Conservation (phyloP, 2,797 vertebrate species). For the Peromyscus attwateri region DNA sequence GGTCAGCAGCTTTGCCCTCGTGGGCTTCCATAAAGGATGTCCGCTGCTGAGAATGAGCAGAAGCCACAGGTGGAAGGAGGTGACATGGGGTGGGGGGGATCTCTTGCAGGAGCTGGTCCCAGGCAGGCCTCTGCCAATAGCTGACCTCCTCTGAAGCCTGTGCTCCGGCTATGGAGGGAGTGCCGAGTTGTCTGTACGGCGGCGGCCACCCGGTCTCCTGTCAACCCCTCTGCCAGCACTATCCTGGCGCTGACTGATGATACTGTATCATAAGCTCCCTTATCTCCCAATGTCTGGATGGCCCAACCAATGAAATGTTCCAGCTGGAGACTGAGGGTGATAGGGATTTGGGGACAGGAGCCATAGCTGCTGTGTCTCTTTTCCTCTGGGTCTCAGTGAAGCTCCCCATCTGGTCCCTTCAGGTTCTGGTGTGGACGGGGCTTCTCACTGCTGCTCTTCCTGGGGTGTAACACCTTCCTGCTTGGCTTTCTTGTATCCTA, state of each 20-base stretch:
- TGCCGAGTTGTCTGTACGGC: too few relatives aligned
- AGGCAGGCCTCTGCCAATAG: neutral
- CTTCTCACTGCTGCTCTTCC: too few relatives aligned
- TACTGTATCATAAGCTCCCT: accelerated
- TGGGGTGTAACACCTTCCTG: neutral
- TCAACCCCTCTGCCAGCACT: neutral
- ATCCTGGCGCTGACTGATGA: accelerated
- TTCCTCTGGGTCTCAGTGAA: neutral
- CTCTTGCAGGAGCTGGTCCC: neutral
- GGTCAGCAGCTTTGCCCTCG: neutral
- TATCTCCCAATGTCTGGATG: neutral
- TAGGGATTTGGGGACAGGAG: neutral
- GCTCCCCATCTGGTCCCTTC: neutral
- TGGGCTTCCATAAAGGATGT: neutral
- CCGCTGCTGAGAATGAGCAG: neutral
- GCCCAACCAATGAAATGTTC: neutral
- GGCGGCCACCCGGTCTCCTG: too few relatives aligned
- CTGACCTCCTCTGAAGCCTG: neutral
- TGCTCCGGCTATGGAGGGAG: neutral
- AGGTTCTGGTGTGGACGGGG: neutral
- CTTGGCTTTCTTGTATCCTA: neutral
- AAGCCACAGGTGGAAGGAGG: neutral
- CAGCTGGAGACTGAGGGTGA: neutral
- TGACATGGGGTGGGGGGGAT: accelerated
- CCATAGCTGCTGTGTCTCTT: neutral